Base-by-base conservation (phyloP, 2,113 vertebrate genomes). In the Anoplopoma fimbria region DNA sequence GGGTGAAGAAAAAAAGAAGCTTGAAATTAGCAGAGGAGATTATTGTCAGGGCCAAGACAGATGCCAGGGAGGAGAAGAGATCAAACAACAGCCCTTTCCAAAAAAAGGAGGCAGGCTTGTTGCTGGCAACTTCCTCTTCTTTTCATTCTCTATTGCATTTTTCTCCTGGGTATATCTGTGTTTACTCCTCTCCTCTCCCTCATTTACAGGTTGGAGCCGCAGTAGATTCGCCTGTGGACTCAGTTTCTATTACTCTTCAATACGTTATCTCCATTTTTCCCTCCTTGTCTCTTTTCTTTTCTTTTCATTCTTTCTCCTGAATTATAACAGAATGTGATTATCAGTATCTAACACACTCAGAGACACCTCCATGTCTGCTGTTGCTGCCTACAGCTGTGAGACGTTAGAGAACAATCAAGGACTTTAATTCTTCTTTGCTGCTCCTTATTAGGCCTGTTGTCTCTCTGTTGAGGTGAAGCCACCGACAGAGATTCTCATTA, bases 21-120 rank as follows among this genome's bases (percentile, higher is more conserved):
- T 74, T 79, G 70, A 89, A 87, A 88, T 81, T 75, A 82, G 64
- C 40, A 76, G 58, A 75, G 64, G 61, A 80, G 75, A 87, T 84
- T 87, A 79, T 85, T 77, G 73, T 84, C 63, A 61, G 76, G 67
- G 79, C 73, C 49, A 63, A 76, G 73, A 79, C 34, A 63, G 84
- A 84, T 79, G 76, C 69, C 25, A 65, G 55, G 53, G 62, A 75
- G 49, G 63, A 47, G 38, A 33, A 17, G 47, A 70, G 76, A 81
- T 90, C 87, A 89, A 86, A 87, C 60, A 62, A 40, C 33, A 40
- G 72, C 69, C 69, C 64, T 31, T 15, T 42, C 15, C 63, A 33
- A 74, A 72, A 67, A 79, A 31, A 31, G 14, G 19, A 60, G 60
- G 27, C 27, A 72, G 40, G 27, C 33, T 67, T 57, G 33, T 61